Conservation (phyloP, 1,140 invertebrate species). For the Aleiodes sp. region DNA sequence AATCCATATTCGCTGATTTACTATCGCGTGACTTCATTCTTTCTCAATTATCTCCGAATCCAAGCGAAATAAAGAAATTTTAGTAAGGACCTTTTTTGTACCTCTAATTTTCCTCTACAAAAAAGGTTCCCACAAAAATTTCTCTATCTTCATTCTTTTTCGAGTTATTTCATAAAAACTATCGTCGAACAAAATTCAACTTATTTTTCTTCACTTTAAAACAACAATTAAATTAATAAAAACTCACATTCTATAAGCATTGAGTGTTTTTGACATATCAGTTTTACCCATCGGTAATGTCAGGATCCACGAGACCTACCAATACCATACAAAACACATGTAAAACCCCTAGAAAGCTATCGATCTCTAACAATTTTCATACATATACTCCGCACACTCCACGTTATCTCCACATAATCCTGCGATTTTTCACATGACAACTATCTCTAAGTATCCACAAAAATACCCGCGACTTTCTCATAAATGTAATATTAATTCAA, state of each 20-base stretch:
- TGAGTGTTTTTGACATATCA: conserved; percentile 66
- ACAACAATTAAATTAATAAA: background rate
- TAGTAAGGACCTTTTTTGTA: too few species aligned
- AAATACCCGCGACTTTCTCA: background rate
- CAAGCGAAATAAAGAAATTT: too few species aligned
- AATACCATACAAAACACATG: conserved; percentile 25
- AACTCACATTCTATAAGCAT: conserved; percentile 66
- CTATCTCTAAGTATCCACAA: conserved; percentile 11
- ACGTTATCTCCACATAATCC: background rate
- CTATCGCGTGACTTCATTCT: too few species aligned
- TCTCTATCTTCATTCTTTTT: too few species aligned
- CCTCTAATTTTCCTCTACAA: too few species aligned
- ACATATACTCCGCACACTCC: background rate
- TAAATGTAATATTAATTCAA: conserved; percentile 5
- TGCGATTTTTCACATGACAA: background rate
- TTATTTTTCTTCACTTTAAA: too few species aligned
- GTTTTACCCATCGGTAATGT: conserved; percentile 63
- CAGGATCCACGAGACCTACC: conserved; percentile 36
- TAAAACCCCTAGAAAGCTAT: conserved; percentile 26
- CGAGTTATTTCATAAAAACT: too few species aligned
- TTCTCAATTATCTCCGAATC: too few species aligned
- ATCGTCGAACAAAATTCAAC: too few species aligned
- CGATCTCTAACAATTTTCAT: too few species aligned
- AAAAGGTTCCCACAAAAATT: too few species aligned
- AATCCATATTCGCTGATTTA: too few species aligned